These are phyloP conservation scores for Theristicus caerulescens DNA, from an alignment of 2,113 vertebrate species.

Conservation along the genomic window DNA sequence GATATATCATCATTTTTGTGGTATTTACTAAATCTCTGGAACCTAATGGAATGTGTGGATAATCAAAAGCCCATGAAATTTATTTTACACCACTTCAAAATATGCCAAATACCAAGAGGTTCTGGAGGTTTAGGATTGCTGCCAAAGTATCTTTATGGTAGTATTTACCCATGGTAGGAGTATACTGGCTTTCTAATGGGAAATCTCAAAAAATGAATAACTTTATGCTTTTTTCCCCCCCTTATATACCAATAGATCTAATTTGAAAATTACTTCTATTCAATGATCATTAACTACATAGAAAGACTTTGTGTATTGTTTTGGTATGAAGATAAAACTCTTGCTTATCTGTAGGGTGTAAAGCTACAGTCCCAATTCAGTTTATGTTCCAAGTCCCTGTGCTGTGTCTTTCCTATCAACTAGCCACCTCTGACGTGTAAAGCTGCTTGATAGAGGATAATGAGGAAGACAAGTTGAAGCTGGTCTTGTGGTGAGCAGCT, in stretches of 20 bases:
- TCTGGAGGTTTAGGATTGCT: conserved; percentile 39
- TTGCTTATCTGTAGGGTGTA: not conserved
- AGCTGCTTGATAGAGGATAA: not conserved
- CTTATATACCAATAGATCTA: not conserved
- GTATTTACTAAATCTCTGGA: conserved; percentile 52
- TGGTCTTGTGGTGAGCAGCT: not conserved
- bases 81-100: conserved; percentile 34
- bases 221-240: accelerated
- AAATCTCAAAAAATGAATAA: not conserved
- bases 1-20: conserved; percentile 41
- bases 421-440: not conserved
- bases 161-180: not conserved
- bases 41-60: conserved; percentile 26
- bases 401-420: not conserved
- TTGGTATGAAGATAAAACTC: not conserved
- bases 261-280: not conserved
- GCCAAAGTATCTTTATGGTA: conserved; percentile 47
- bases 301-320: not conserved
- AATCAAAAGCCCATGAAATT: conserved; percentile 54
- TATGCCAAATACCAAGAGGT: conserved; percentile 35
- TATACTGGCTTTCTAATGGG: not conserved
- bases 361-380: not conserved
- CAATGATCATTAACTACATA: not conserved
- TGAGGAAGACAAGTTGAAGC: conserved; percentile 11
- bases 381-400: not conserved